These are phyloP conservation scores for Mechanitis mazaeus DNA, from an alignment of 2,888 invertebrate genomes.

Conservation along the genomic window DNA sequence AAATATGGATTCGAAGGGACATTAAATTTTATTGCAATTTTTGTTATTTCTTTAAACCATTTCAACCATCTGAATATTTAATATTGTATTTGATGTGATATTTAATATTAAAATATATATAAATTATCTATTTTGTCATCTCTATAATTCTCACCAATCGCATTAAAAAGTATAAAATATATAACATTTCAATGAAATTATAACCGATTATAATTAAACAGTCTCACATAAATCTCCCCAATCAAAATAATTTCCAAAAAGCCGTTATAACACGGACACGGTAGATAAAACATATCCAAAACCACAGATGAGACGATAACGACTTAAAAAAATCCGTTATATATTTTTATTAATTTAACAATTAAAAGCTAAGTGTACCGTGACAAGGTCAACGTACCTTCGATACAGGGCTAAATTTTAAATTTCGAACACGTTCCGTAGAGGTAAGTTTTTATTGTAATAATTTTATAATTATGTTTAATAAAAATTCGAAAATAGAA, in stretches of 20 bases:
- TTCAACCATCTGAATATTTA: too few species aligned
- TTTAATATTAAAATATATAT: too few species aligned
- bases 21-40: constrained; percentile 15
- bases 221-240: constrained; percentile 8
- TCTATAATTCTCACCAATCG: background rate
- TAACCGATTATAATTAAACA: constrained; percentile 2
- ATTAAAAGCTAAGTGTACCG: constrained; percentile 70
- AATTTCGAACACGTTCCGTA: constrained; percentile 23
- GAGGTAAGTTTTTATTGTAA: background rate
- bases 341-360: constrained; percentile 48
- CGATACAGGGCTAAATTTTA: constrained; percentile 32
- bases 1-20: constrained; percentile 13
- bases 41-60: background rate
- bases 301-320: constrained; percentile 28
- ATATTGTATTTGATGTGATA: too few species aligned
- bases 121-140: background rate
- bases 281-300: constrained; percentile 54
- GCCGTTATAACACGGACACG: constrained; percentile 54
- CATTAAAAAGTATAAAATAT: too few species aligned
- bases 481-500: background rate
- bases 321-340: constrained; percentile 29
- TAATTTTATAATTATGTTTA: too few species aligned
- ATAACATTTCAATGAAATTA: background rate
- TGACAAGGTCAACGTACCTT: constrained; percentile 58
- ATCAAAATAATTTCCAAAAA: constrained; percentile 11